Percentiles rank a stretch among this genome's conserved stretches.
These are phyloP conservation scores for Anabacerthia variegaticeps DNA, from an alignment of 2,797 vertebrate genomes.

Conservation along the genomic window DNA sequence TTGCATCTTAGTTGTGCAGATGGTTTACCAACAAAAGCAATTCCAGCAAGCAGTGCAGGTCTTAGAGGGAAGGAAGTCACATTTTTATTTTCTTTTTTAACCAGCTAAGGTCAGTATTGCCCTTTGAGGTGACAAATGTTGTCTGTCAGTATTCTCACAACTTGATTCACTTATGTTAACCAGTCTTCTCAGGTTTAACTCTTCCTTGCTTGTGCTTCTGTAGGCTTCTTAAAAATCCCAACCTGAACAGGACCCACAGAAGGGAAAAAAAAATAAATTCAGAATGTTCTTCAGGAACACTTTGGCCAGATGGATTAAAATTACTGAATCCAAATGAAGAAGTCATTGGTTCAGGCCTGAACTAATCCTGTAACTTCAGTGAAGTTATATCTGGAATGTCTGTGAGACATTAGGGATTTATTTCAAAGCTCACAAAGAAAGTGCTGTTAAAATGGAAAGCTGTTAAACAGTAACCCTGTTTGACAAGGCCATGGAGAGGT, in stretches of 20 bases:
- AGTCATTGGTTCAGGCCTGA: not conserved
- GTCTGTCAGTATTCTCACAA: not conserved
- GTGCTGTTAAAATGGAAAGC: slow-evolving; percentile 3
- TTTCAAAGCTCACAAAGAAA: not conserved
- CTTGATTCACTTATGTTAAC: not conserved
- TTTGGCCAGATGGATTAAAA: not conserved
- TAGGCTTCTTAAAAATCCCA: not conserved
- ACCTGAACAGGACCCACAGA: not conserved
- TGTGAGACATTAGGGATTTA: not conserved
- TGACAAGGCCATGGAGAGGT: slow-evolving; percentile 16
- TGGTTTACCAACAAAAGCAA: not conserved
- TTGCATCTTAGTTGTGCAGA: not conserved
- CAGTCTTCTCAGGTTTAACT: not conserved
- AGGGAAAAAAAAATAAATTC: not conserved
- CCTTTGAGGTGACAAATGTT: not conserved
- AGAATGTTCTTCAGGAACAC: not conserved
- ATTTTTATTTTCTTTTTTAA: not conserved
- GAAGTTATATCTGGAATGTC: not conserved
- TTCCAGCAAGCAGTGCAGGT: not conserved
- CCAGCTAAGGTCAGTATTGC: not conserved
- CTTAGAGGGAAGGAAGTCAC: not conserved
- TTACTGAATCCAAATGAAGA: not conserved
- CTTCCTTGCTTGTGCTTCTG: not conserved
- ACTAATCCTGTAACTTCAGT: not conserved
- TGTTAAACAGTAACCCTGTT: slow-evolving; percentile 45